Percentiles rank a stretch among this genome's conserved stretches.
Conservation (phyloP, 1,140 invertebrate genomes). For the Rhopalosiphum maidis region DNA sequence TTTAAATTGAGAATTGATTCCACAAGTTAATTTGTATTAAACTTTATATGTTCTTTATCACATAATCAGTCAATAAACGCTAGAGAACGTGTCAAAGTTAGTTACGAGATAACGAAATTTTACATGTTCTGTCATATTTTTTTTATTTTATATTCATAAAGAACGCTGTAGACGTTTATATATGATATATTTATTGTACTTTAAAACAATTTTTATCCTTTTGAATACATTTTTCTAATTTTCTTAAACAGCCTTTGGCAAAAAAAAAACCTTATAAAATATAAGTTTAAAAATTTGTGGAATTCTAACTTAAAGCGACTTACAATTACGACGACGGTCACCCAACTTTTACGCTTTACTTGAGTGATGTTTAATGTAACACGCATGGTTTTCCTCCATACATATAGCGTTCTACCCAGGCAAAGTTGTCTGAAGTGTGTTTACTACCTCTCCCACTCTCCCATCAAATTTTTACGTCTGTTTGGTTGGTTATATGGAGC, state of each 20-base stretch:
- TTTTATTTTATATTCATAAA: background rate
- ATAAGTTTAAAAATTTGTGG: background rate
- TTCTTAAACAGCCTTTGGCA: background rate
- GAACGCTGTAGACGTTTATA: background rate
- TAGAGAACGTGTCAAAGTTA: background rate
- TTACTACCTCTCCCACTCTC: background rate
- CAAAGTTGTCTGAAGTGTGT: conserved; percentile 46
- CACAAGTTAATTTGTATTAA: background rate
- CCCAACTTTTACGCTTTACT: conserved; percentile 38
- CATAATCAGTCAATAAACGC: background rate
- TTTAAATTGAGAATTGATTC: no score
- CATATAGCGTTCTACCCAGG: background rate
- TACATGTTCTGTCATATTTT: conserved; percentile 2
- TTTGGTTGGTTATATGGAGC: conserved; percentile 47
- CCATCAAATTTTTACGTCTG: conserved; percentile 52
- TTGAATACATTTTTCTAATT: background rate
- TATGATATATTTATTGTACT: conserved; percentile 17
- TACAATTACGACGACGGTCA: conserved; percentile 23
- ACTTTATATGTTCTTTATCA: background rate
- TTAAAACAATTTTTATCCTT: background rate
- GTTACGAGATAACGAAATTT: background rate
- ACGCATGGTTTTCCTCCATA: background rate
- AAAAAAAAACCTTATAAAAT: conserved; percentile 14
- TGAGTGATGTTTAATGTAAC: conserved; percentile 52
- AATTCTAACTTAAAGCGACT: conserved; percentile 39